Percentiles rank a stretch among this genome's conserved stretches.
phyloP scores from a whole-genome alignment of 2,113 vertebrate genomes.

The Trichechus manatus region DNA sequence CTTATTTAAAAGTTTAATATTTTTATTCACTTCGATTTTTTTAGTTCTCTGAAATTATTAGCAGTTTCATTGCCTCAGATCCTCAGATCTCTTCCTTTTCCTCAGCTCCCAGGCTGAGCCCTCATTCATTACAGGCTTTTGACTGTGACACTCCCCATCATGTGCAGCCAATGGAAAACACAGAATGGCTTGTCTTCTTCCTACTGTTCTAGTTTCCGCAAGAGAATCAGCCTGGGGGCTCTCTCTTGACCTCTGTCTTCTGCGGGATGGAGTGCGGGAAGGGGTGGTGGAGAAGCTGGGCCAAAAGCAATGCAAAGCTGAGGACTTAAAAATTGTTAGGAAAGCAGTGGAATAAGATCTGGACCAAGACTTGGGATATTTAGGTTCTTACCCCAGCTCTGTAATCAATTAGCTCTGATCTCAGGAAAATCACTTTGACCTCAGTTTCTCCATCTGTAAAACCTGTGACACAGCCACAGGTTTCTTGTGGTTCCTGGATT shows the following conservation, averaged over 20 bases:
- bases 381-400: background rate
- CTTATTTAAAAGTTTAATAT: background rate
- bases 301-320: background rate
- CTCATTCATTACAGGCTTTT: background rate
- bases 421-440: constrained; percentile 3
- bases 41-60: background rate
- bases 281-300: background rate
- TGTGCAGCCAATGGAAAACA: background rate
- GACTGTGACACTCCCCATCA: background rate
- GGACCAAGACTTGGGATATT: background rate
- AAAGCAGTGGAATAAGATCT: background rate
- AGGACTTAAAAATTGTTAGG: background rate
- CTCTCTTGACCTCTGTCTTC: background rate
- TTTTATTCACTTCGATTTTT: background rate
- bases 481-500: background rate
- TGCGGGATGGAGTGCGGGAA: background rate
- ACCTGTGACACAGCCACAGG: background rate
- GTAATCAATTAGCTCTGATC: constrained; percentile 16
- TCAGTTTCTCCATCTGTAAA: constrained; percentile 16
- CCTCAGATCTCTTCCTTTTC: background rate
- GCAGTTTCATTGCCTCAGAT: background rate
- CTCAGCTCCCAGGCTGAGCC: background rate
- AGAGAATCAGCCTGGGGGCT: background rate
- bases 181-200: background rate
- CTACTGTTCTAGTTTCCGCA: background rate